phyloP scores from a whole-genome alignment of 2,113 vertebrate genomes.

The Anolis sagrei region DNA sequence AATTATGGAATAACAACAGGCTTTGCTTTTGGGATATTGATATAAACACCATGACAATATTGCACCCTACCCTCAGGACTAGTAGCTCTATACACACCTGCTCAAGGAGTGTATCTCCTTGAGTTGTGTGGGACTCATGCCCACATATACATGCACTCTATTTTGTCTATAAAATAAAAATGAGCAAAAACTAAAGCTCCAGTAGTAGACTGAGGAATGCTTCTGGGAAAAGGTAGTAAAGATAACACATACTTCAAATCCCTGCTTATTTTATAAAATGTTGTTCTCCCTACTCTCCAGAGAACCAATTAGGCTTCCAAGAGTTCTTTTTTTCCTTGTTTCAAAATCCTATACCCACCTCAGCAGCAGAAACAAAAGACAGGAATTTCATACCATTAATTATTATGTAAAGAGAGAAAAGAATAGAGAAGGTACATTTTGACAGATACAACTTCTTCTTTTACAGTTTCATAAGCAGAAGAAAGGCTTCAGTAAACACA shows the following conservation, averaged over 20 bases:
- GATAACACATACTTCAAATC: not conserved
- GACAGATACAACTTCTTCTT: not conserved
- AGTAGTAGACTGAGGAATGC: not conserved
- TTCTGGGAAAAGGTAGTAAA: not conserved
- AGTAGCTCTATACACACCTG: not conserved
- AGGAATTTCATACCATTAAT: not conserved
- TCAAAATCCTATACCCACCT: not conserved
- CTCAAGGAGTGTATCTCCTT: not conserved
- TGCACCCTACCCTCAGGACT: not conserved
- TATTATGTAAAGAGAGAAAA: not conserved
- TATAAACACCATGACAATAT: not conserved
- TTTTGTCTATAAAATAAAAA: not conserved
- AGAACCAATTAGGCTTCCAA: not conserved
- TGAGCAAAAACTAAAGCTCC: not conserved
- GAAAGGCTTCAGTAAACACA: not conserved
- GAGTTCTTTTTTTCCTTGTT: not conserved
- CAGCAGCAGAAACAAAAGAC: not conserved
- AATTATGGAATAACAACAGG: not conserved
- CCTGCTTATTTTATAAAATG: not conserved
- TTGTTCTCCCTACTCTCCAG: not conserved
- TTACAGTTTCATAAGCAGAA: not conserved
- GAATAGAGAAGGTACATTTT: not conserved
- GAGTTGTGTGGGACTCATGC: not conserved
- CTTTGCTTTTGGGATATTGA: not conserved
- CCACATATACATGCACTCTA: not conserved